Evolutionary conservation across 2,113 vertebrate species (phyloP).

Genomic region (Pionites leucogaster): DNA sequence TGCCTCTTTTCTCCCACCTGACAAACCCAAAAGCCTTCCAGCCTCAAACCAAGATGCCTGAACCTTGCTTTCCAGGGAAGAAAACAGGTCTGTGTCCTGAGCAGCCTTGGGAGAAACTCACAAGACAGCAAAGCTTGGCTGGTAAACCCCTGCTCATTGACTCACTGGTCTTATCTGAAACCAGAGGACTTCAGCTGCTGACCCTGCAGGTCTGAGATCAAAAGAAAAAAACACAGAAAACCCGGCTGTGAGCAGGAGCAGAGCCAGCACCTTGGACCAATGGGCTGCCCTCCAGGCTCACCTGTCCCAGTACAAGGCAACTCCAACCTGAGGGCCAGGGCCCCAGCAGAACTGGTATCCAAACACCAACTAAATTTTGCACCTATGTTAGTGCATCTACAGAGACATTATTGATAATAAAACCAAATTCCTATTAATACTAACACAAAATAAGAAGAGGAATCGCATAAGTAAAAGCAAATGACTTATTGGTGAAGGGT

Average conservation of each 20-base stretch:
- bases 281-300: background rate
- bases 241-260: background rate
- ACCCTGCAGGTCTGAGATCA: background rate
- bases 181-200: background rate
- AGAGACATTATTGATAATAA: background rate
- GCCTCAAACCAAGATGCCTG: rapidly evolving
- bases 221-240: background rate
- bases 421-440: background rate
- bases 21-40: background rate
- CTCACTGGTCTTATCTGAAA: background rate
- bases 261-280: background rate
- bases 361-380: background rate
- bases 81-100: background rate
- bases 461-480: background rate
- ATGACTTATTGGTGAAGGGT: background rate
- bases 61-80: background rate
- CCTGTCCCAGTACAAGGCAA: background rate
- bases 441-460: background rate
- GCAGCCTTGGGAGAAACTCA: background rate
- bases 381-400: background rate
- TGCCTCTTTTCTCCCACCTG: background rate
- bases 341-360: background rate
- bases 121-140: background rate
- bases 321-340: background rate
- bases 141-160: background rate